Conservation (phyloP, 2,888 invertebrate species). For the Phyllotreta striolata region DNA sequence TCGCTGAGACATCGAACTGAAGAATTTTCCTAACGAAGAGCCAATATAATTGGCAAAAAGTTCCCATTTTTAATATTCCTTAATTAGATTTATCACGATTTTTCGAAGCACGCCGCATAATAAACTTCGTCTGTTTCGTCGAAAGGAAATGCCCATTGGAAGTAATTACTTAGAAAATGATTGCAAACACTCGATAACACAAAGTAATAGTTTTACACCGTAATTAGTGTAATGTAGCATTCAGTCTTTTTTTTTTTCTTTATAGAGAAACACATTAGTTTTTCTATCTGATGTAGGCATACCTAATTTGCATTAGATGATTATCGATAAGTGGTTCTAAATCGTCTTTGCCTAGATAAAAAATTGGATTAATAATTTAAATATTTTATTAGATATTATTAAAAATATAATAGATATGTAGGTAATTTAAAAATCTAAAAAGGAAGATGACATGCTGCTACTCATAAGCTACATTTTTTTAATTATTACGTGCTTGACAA, state of each 20-base stretch:
- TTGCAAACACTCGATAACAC: conserved; percentile 18
- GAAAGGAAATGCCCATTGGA: conserved; percentile 16
- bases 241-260: not conserved
- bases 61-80: not conserved
- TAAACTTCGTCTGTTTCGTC: conserved; percentile 5
- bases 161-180: conserved; percentile 22
- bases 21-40: too few relatives aligned
- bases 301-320: conserved; percentile 11
- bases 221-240: conserved; percentile 16
- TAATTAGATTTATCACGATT: conserved; percentile 17
- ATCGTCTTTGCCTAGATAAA: not conserved
- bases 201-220: conserved; percentile 16
- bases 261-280: conserved; percentile 6
- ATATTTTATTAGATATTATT: too few relatives aligned
- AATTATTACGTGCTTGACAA: too few relatives aligned
- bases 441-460: too few relatives aligned
- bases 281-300: conserved; percentile 3
- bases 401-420: too few relatives aligned
- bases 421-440: too few relatives aligned
- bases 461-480: too few relatives aligned
- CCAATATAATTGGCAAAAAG: not conserved
- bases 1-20: too few relatives aligned
- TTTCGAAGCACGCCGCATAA: conserved; percentile 12
- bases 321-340: conserved; percentile 9
- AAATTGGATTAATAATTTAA: too few relatives aligned